Base-by-base conservation (phyloP, 1,140 invertebrate species). In the Ditylenchus dipsaci region DNA sequence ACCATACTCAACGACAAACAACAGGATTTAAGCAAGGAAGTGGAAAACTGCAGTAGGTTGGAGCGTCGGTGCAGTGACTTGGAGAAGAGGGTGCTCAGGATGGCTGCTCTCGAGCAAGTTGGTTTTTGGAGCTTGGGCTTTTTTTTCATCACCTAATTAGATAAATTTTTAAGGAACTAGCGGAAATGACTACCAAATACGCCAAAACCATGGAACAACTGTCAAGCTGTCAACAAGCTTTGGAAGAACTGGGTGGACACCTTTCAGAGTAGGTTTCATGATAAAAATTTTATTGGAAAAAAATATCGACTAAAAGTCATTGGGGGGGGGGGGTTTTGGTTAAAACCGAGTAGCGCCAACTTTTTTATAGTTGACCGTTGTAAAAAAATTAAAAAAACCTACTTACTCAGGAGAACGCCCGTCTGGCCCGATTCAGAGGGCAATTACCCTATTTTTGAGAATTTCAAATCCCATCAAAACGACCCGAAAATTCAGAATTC, bases 241-340 rank as follows among this genome's bases (percentile, higher is more conserved):
- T 76, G 19, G 29, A 76, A 57, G 75, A 76, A 63, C 58, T 76
- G 30, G 67, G 75, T 26, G 77, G 72, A 45, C 63, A 76, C 61
- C 53, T 76, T 15, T 76, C 71, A 9, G 75, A 76, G 74, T 76
- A 43, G 64, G 74, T 45, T 45, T n/a, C n/a, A n/a, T n/a, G n/a
- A n/a, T n/a, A n/a, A n/a, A n/a, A n/a, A n/a, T n/a, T n/a, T n/a
- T n/a, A n/a, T n/a, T n/a, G n/a, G n/a, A n/a, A n/a, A n/a, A n/a
- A n/a, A n/a, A n/a, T n/a, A n/a, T n/a, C n/a, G n/a, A n/a, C n/a
- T n/a, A n/a, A n/a, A n/a, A n/a, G n/a, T n/a, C n/a, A n/a, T n/a
- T n/a, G n/a, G n/a, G n/a, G n/a, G n/a, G n/a, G n/a, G n/a, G n/a
- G n/a, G n/a, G n/a, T n/a, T n/a, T n/a, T n/a, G n/a, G n/a, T n/a